phyloP scores from a whole-genome alignment of 2,113 vertebrate genomes.

The Porphyrio hochstetteri region DNA sequence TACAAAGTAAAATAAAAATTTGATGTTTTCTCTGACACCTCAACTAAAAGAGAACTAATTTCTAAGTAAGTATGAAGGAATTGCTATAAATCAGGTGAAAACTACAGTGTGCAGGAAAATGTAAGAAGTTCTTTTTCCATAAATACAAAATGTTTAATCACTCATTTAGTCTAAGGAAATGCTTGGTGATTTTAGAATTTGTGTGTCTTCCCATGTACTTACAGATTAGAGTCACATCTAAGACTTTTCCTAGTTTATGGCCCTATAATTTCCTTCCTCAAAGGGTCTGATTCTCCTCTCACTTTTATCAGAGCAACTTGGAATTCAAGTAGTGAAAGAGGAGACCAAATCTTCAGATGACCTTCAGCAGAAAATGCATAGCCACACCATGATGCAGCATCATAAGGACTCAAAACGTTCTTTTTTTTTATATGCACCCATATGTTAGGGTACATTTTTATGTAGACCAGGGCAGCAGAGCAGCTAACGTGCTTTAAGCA shows the following conservation, averaged over 20 bases:
- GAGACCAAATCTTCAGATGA: neutral
- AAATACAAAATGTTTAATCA: neutral
- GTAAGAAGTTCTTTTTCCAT: neutral
- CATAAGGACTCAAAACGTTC: neutral
- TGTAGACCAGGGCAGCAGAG: neutral
- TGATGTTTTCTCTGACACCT: neutral
- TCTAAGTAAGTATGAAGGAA: neutral
- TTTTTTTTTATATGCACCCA: neutral
- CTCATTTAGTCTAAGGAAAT: neutral
- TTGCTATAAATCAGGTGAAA: constrained; percentile 12
- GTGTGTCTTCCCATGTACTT: neutral
- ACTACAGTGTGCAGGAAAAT: neutral
- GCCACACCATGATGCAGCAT: neutral
- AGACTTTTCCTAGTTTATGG: neutral
- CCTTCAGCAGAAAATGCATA: neutral
- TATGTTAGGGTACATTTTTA: neutral
- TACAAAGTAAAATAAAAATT: neutral
- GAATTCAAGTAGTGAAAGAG: neutral
- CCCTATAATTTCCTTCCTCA: neutral
- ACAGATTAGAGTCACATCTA: neutral
- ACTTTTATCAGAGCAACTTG: neutral
- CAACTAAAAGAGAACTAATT: neutral
- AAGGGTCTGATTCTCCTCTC: neutral
- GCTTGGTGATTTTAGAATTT: neutral
- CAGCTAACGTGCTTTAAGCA: neutral